These are phyloP conservation scores for Poeciliopsis infans DNA, from an alignment of 2,797 vertebrate species.

Conservation along the genomic window DNA sequence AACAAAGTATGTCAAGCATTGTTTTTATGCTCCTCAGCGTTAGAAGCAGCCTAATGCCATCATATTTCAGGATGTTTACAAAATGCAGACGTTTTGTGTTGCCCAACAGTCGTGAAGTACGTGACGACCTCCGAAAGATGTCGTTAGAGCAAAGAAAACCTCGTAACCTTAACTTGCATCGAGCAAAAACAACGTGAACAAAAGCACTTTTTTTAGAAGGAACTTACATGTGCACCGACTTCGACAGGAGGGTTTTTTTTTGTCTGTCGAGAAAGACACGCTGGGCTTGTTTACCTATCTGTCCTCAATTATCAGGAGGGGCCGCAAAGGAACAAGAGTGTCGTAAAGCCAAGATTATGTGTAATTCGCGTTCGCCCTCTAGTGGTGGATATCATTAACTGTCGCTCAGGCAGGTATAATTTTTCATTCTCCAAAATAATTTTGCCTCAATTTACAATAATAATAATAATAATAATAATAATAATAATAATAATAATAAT, in stretches of 20 bases:
- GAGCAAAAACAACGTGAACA: not conserved
- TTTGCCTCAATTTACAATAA: not conserved
- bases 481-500: not conserved
- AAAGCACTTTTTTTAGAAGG: not conserved
- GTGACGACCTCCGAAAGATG: constrained; percentile 7
- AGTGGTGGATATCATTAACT: constrained; percentile 13
- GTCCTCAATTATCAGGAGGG: not conserved
- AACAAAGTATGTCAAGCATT: not conserved
- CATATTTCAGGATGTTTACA: not conserved
- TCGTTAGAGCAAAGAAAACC: not conserved
- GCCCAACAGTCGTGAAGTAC: not conserved
- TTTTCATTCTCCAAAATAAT: not conserved
- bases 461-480: not conserved
- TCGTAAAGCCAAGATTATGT: constrained; percentile 56
- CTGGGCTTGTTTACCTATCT: constrained; percentile 51
- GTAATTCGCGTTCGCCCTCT: constrained; percentile 38
- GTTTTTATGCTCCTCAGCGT: not conserved
- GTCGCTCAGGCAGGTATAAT: not conserved
- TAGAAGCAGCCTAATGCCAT: not conserved
- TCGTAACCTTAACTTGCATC: not conserved
- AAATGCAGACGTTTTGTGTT: not conserved
- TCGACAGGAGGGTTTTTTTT: not conserved
- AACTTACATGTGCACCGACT: constrained; percentile 2
- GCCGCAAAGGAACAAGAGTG: constrained; percentile 51
- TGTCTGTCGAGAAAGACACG: not conserved